Evolutionary conservation across 2,113 vertebrate genomes (phyloP).

Genomic region (Osmerus eperlanus): DNA sequence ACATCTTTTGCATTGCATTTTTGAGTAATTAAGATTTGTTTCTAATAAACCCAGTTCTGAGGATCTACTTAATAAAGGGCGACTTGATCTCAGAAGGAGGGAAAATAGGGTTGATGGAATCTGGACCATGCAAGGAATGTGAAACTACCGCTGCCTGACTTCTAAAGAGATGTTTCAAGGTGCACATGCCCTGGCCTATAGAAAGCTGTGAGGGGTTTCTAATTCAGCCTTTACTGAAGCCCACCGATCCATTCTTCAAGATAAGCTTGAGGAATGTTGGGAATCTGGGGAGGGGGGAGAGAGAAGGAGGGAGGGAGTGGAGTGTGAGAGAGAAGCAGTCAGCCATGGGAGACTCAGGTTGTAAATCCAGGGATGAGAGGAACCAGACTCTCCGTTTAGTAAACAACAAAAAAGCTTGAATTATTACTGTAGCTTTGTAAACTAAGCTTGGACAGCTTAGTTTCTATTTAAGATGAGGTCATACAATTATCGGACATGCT

Average conservation of each 20-base stretch:
- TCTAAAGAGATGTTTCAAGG: conserved; percentile 73
- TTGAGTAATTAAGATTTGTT: conserved; percentile 40
- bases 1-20: conserved; percentile 19
- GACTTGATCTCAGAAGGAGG: conserved; percentile 57
- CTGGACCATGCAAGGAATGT: conserved; percentile 72
- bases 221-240: conserved; percentile 68
- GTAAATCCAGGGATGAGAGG: conserved; percentile 59
- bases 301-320: conserved; percentile 41
- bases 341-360: conserved; percentile 57
- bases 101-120: conserved; percentile 57
- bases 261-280: conserved; percentile 79
- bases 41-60: conserved; percentile 39
- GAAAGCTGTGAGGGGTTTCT: conserved; percentile 59
- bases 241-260: conserved; percentile 75
- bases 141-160: conserved; percentile 59
- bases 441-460: background rate
- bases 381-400: conserved; percentile 36
- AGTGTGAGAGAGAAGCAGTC: conserved; percentile 43
- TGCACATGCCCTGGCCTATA: conserved; percentile 56
- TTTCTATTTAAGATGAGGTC: background rate
- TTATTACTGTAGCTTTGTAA: conserved; percentile 1
- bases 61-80: conserved; percentile 48
- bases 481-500: no score
- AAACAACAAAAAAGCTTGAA: conserved; percentile 21
- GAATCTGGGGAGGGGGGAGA: conserved; percentile 63